These are phyloP conservation scores for Chunga burmeisteri DNA, from an alignment of 2,113 vertebrate species.

Conservation along the genomic window DNA sequence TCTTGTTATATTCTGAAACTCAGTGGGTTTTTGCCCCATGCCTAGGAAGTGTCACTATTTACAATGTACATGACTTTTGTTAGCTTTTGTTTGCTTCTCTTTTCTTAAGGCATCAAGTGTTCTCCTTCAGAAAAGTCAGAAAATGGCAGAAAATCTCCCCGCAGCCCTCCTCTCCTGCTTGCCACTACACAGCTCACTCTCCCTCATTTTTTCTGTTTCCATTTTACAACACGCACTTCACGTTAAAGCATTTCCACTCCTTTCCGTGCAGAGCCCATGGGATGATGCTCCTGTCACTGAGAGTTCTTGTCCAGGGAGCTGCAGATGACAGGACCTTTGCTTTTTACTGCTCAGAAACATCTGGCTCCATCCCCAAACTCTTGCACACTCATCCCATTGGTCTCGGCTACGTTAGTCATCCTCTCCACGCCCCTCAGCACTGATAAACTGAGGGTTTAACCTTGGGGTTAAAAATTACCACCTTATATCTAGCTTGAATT, in stretches of 20 bases:
- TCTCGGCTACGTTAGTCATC: background rate
- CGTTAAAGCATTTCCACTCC: background rate
- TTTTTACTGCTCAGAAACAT: background rate
- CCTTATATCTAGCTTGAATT: accelerated
- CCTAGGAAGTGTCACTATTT: background rate
- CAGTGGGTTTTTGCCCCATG: background rate
- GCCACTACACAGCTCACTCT: background rate
- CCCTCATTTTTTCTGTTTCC: background rate
- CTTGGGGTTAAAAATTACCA: background rate
- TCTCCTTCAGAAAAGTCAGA: background rate
- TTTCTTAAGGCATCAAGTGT: background rate
- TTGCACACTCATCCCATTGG: background rate
- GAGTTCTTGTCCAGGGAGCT: background rate
- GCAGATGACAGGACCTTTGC: background rate
- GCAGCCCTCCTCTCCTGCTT: background rate
- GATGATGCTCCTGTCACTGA: background rate
- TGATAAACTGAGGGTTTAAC: background rate
- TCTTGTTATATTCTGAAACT: background rate
- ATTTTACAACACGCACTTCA: background rate
- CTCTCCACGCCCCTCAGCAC: background rate
- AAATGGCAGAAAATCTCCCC: background rate
- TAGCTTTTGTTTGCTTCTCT: background rate
- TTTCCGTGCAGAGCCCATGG: background rate
- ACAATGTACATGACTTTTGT: background rate
- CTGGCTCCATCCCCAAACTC: background rate